phyloP scores from a whole-genome alignment of 2,888 invertebrate species.

The Phortica okadai region DNA sequence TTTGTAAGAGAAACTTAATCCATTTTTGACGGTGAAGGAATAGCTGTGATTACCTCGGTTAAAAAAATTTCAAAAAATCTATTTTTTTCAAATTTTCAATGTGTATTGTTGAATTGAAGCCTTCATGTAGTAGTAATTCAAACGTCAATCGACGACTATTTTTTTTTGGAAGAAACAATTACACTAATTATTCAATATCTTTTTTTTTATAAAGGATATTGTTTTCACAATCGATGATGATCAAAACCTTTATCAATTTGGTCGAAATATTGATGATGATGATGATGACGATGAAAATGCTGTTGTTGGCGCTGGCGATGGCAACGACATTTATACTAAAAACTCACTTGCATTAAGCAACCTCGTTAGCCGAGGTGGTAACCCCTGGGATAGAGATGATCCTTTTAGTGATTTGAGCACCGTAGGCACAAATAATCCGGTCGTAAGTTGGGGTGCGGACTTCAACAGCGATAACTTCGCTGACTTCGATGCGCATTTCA shows the following conservation, averaged over 20 bases:
- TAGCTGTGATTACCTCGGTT: too few relatives aligned
- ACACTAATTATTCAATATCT: constrained; percentile 41
- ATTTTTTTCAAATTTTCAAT: too few relatives aligned
- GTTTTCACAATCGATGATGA: constrained; percentile 67
- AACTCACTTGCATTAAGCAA: constrained; percentile 58
- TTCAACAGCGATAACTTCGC: constrained; percentile 74
- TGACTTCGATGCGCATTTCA: constrained; percentile 75
- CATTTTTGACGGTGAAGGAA: too few relatives aligned
- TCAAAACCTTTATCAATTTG: constrained; percentile 65
- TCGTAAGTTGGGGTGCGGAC: constrained; percentile 65
- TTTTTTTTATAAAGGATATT: constrained; percentile 59
- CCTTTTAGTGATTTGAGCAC: constrained; percentile 64
- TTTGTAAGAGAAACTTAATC: too few relatives aligned
- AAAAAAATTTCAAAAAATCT: too few relatives aligned
- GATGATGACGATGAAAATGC: constrained; percentile 62
- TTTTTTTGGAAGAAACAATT: too few relatives aligned
- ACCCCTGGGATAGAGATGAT: constrained; percentile 69
- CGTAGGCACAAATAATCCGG: constrained; percentile 44
- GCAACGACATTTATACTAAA: constrained; percentile 57
- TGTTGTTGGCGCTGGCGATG: constrained; percentile 52
- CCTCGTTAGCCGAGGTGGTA: not conserved
- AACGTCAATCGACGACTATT: too few relatives aligned
- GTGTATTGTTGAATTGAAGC: too few relatives aligned
- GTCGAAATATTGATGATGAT: constrained; percentile 60
- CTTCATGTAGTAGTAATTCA: too few relatives aligned